Evolutionary conservation across 2,113 vertebrate species (phyloP).

Genomic region (Neogale vison): DNA sequence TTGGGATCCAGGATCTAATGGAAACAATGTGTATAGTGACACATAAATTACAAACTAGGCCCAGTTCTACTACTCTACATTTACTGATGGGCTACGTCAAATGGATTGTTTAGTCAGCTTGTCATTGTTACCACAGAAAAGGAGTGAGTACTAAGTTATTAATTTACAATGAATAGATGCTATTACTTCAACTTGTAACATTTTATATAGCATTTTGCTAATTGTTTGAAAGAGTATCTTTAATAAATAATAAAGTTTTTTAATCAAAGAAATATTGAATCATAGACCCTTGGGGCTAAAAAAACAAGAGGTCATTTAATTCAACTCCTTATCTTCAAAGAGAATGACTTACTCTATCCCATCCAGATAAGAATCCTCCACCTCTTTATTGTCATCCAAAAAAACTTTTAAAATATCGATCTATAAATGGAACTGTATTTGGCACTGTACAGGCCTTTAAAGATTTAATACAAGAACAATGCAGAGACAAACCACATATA

Average conservation of each 20-base stretch:
- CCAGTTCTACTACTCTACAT: background rate
- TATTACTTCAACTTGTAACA: slow-evolving; percentile 48
- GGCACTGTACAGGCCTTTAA: slow-evolving; percentile 48
- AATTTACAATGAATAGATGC: slow-evolving; percentile 70
- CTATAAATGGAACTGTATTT: slow-evolving; percentile 54
- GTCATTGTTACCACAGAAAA: slow-evolving; percentile 62
- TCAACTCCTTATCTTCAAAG: slow-evolving; percentile 47
- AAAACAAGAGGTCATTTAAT: slow-evolving; percentile 55
- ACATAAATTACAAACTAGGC: background rate
- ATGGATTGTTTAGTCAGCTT: slow-evolving; percentile 41
- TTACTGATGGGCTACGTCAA: slow-evolving; percentile 37
- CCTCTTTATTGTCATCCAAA: slow-evolving; percentile 37
- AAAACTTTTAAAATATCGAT: background rate
- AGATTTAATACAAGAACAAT: slow-evolving; percentile 35
- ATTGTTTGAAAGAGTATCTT: slow-evolving; percentile 64
- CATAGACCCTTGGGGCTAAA: slow-evolving; percentile 57
- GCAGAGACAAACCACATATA: slow-evolving; percentile 30
- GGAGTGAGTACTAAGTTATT: slow-evolving; percentile 62
- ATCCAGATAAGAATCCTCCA: slow-evolving; percentile 17
- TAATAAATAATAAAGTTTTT: slow-evolving; percentile 77
- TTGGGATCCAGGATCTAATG: background rate
- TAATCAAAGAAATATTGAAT: slow-evolving; percentile 67
- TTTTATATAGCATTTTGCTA: slow-evolving; percentile 64
- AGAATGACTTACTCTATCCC: slow-evolving; percentile 26
- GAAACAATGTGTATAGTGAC: background rate